Evolutionary conservation across 2,113 vertebrate species (phyloP).

Genomic region (Chinchilla lanigera): DNA sequence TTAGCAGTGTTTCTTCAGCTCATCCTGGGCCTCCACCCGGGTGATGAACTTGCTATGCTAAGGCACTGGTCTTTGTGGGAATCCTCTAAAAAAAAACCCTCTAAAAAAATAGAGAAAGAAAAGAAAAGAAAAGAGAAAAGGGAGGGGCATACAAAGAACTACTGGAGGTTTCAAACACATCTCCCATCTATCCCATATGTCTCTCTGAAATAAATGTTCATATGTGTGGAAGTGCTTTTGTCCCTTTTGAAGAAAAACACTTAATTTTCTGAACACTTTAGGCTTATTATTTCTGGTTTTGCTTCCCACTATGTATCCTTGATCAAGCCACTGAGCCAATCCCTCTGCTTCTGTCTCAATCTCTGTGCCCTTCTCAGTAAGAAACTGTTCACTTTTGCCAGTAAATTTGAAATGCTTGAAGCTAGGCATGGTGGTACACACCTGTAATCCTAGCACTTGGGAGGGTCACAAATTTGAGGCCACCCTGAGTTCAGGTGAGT

Average conservation of each 20-base stretch:
- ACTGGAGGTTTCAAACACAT: too few species aligned
- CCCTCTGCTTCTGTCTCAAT: not conserved
- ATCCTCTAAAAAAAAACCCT: too few species aligned
- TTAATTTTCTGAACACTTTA: not conserved
- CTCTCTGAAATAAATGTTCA: conserved; percentile 24
- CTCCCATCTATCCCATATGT: not conserved
- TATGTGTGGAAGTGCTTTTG: not conserved
- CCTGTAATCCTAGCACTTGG: not conserved
- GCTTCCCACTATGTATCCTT: not conserved
- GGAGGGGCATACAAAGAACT: too few species aligned
- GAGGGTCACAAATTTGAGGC: not conserved
- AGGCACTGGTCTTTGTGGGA: not conserved
- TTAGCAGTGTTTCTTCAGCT: not conserved
- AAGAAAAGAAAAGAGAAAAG: too few species aligned
- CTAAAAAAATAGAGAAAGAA: too few species aligned
- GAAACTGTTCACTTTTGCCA: not conserved
- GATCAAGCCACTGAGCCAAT: not conserved
- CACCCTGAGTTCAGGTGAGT: not conserved
- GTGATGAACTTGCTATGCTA: not conserved
- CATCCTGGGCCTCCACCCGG: not conserved
- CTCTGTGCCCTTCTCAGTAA: not conserved
- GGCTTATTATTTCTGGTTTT: not conserved
- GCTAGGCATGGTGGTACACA: not conserved
- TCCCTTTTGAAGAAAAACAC: not conserved
- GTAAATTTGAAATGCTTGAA: conserved; percentile 51